Conservation (phyloP, 2,113 vertebrate species). For the Caranx ignobilis region DNA sequence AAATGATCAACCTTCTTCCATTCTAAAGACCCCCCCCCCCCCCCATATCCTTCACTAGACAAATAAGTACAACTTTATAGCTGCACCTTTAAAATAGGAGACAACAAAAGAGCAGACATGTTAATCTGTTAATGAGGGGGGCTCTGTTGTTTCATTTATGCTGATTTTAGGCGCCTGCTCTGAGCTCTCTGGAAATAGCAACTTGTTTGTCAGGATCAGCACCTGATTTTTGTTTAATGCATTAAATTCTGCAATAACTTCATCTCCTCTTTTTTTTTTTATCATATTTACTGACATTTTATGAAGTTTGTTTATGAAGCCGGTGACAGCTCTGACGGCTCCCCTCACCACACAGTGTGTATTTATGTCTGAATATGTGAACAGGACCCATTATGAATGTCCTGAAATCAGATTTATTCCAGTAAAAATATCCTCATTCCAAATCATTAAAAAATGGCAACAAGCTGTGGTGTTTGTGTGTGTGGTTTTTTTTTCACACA, state of each 20-base stretch:
- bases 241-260: slow-evolving; percentile 20
- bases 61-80: slow-evolving; percentile 8
- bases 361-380: slow-evolving; percentile 64
- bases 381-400: slow-evolving; percentile 71
- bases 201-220: slow-evolving; percentile 83
- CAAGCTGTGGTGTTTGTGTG: slow-evolving; percentile 59
- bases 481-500: slow-evolving; percentile 16
- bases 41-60: not conserved
- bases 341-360: slow-evolving; percentile 28
- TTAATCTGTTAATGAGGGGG: slow-evolving; percentile 28
- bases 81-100: slow-evolving; percentile 5
- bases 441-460: slow-evolving; percentile 78
- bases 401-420: slow-evolving; percentile 73
- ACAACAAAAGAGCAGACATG: not conserved
- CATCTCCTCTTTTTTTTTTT: not conserved
- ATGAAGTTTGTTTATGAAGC: slow-evolving; percentile 59
- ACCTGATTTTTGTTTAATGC: slow-evolving; percentile 32
- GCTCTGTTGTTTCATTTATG: slow-evolving; percentile 13
- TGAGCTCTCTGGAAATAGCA: slow-evolving; percentile 85
- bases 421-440: slow-evolving; percentile 71
- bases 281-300: slow-evolving; percentile 44
- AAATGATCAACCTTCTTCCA: slow-evolving; percentile 33
- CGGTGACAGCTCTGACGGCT: slow-evolving; percentile 52
- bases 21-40: not conserved
- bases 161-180: slow-evolving; percentile 40